Conservation (phyloP, 2,797 vertebrate genomes). For the Dendrocincla fuliginosa region DNA sequence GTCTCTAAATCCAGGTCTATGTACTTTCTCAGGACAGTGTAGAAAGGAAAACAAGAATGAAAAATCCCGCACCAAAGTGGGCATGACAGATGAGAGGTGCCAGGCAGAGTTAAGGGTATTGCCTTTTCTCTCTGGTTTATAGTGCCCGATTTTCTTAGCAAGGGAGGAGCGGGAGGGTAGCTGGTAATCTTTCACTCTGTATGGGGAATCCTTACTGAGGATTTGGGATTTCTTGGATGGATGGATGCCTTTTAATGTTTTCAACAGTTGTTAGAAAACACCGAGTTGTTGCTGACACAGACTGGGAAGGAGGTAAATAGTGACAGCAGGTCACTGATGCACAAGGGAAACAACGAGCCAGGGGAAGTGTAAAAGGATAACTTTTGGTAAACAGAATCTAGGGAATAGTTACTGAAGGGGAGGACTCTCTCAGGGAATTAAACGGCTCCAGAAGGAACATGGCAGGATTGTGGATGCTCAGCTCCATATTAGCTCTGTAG, state of each 20-base stretch:
- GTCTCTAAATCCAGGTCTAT: background rate
- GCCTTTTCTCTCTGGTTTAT: background rate
- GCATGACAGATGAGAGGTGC: background rate
- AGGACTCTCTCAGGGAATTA: background rate
- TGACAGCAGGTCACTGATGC: fast-evolving
- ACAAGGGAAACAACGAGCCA: background rate
- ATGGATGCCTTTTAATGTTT: background rate
- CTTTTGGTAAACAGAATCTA: background rate
- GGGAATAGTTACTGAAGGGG: background rate
- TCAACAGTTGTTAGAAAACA: background rate
- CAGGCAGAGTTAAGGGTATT: background rate
- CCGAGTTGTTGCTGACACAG: background rate
- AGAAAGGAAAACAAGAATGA: background rate
- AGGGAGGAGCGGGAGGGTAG: background rate
- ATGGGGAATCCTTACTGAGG: background rate
- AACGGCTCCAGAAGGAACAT: background rate
- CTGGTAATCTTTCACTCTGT: background rate
- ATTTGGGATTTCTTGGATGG: background rate
- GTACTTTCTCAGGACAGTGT: background rate
- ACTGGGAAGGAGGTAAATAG: background rate
- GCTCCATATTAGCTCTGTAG: background rate
- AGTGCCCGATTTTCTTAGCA: background rate
- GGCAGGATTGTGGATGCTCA: background rate
- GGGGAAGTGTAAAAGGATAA: background rate
- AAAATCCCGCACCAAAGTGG: background rate